Base-by-base conservation (phyloP, 2,888 invertebrate genomes). In the Gymnocheta viridis region DNA sequence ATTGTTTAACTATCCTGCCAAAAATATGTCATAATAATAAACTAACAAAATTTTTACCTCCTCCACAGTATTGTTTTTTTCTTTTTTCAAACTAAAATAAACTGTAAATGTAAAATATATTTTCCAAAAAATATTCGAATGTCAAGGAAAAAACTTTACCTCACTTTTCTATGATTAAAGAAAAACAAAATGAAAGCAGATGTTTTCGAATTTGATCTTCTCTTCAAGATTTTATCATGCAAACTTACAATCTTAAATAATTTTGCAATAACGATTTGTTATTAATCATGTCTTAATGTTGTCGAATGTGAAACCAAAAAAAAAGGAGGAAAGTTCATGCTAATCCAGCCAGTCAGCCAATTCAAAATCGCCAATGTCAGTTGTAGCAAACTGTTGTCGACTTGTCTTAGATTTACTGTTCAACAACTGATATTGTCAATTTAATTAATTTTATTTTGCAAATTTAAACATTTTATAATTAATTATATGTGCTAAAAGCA, bases 371-470 rank as follows among this genome's bases (percentile, higher is more conserved):
- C 32, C 58, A 72, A 29, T 54, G 56, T 22, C 73, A 51, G 29
- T 58, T 58, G 19, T 6, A 24, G 6, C 32, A 19, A 67, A 32
- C 27, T 54, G 70, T 27, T 79, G 54, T 70, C 35, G 22, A 47
- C 47, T 49, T 81, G 74, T 81, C 74, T 74, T 54, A 35, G 51
- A 54, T 74, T 51, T 51, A 19, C 58, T 69, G 69, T 66, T 56
- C 44, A 76, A 67, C 76, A 80, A 80, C 73, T 81, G 80, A 77
- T 77, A 47, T 72, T 84, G 84, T 84, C 84, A 84, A 54, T 77
- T 81, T 41, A 77, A 77, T 84, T 81, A 73, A 76, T 81, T 72
- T 72, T 35, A 62, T 67, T 80, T 76, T 73, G 29, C 66, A 69
- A 80, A 69, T 54, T 67, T 77, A 54, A 77, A 84, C 77, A 67